These are phyloP conservation scores for Panthera tigris DNA, from an alignment of 2,113 vertebrate species.

Conservation along the genomic window DNA sequence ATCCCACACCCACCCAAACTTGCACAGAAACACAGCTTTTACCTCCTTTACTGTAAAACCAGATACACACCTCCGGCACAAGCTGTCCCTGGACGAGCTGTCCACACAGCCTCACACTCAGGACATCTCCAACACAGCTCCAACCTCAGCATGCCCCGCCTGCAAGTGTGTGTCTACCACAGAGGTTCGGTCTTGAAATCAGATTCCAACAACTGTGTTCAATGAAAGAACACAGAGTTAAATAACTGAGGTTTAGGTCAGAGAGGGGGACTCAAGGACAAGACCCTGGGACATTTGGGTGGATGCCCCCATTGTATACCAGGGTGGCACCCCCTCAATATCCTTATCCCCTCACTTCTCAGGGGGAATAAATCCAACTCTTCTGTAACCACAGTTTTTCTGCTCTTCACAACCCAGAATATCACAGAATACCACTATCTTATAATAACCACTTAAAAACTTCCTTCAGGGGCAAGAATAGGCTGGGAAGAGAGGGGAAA, in stretches of 20 bases:
- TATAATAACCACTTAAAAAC: neutral
- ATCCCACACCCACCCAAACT: neutral
- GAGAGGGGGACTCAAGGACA: neutral
- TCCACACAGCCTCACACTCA: no score
- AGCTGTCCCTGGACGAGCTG: no score
- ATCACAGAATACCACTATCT: neutral
- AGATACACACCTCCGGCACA: neutral
- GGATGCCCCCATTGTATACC: accelerated
- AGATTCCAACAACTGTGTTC: neutral
- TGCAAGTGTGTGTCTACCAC: neutral
- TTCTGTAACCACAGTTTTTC: neutral
- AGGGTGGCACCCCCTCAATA: neutral
- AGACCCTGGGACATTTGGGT: neutral
- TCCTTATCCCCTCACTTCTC: neutral
- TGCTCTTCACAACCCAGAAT: neutral
- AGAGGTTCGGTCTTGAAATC: constrained; percentile 23
- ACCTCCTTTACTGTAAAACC: neutral
- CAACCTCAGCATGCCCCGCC: neutral
- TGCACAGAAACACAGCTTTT: neutral
- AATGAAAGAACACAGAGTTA: neutral
- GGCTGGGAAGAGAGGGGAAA: neutral
- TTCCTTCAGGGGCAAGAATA: neutral
- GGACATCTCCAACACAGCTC: neutral
- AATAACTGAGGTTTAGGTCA: neutral
- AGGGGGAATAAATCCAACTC: neutral